Percentiles rank a stretch among this genome's conserved stretches.
These are phyloP conservation scores for Habroteleia sp. DNA, from an alignment of 2,888 invertebrate genomes.

Conservation along the genomic window DNA sequence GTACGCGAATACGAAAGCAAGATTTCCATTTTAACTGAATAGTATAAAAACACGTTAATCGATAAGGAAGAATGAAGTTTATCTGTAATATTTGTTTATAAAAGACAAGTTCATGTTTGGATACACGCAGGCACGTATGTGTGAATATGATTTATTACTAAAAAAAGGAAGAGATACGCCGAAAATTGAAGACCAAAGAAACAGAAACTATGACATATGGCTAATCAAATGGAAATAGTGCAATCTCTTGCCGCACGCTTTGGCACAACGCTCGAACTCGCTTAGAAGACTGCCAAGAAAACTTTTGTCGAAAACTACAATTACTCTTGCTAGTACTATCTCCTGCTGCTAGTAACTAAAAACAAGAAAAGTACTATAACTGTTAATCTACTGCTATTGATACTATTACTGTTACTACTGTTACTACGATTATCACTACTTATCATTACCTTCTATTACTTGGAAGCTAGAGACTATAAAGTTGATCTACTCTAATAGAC, in stretches of 20 bases:
- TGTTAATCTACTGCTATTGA: slow-evolving; percentile 54
- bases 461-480: slow-evolving; percentile 55
- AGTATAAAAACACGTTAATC: slow-evolving; percentile 12
- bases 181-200: not conserved
- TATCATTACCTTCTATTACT: slow-evolving; percentile 58
- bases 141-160: slow-evolving; percentile 18
- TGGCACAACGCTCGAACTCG: slow-evolving; percentile 25
- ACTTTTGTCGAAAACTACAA: slow-evolving; percentile 32
- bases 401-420: slow-evolving; percentile 58
- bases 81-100: slow-evolving; percentile 53
- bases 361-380: slow-evolving; percentile 44
- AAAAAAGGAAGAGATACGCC: slow-evolving; percentile 17
- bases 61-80: slow-evolving; percentile 21
- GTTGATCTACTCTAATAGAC: slow-evolving; percentile 57
- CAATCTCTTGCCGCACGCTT: slow-evolving; percentile 26
- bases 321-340: slow-evolving; percentile 50
- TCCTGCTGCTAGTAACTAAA: slow-evolving; percentile 54
- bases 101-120: slow-evolving; percentile 22
- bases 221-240: not conserved
- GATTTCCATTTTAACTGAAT: slow-evolving; percentile 25
- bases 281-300: slow-evolving; percentile 39
- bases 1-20: not conserved
- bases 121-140: slow-evolving; percentile 48
- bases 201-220: not conserved
- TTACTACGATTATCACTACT: slow-evolving; percentile 56